These are phyloP conservation scores for Tetramorium simillimum DNA, from an alignment of 1,140 invertebrate species.

Conservation along the genomic window DNA sequence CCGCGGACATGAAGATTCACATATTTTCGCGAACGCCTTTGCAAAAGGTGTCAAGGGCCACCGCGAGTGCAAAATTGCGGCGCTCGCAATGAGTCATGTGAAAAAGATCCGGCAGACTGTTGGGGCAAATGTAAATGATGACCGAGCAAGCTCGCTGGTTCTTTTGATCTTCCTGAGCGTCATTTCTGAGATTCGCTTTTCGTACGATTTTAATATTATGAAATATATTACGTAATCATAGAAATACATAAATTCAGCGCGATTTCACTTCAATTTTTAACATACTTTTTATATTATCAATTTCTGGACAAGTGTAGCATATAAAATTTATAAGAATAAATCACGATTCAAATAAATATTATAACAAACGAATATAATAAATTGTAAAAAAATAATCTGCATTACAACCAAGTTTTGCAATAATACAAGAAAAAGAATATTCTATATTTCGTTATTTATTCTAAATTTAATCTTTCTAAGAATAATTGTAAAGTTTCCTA, in stretches of 20 bases:
- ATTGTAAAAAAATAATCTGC: not conserved
- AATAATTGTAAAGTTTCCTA: too few species aligned
- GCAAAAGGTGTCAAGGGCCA: conserved; percentile 1
- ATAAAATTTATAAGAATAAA: not conserved
- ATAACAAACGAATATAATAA: not conserved
- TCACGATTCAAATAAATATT: not conserved
- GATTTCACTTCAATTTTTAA: not conserved
- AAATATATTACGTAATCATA: not conserved
- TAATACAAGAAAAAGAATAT: not conserved
- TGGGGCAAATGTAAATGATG: conserved; percentile 38
- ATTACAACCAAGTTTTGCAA: not conserved
- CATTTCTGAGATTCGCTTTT: conserved; percentile 25
- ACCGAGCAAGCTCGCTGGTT: conserved; percentile 12
- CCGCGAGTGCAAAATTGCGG: conserved; percentile 26
- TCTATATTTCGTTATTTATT: not conserved
- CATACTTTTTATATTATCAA: not conserved
- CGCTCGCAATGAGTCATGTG: conserved; percentile 19
- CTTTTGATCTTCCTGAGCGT: conserved; percentile 37
- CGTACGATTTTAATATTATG: conserved; percentile 33
- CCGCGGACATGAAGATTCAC: not conserved
- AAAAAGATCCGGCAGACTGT: conserved; percentile 11
- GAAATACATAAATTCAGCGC: not conserved
- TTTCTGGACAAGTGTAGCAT: not conserved
- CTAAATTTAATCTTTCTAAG: too few species aligned
- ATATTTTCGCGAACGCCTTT: not conserved